Evolutionary conservation across 2,888 invertebrate genomes (phyloP).

Genomic region (Troides aeacus): DNA sequence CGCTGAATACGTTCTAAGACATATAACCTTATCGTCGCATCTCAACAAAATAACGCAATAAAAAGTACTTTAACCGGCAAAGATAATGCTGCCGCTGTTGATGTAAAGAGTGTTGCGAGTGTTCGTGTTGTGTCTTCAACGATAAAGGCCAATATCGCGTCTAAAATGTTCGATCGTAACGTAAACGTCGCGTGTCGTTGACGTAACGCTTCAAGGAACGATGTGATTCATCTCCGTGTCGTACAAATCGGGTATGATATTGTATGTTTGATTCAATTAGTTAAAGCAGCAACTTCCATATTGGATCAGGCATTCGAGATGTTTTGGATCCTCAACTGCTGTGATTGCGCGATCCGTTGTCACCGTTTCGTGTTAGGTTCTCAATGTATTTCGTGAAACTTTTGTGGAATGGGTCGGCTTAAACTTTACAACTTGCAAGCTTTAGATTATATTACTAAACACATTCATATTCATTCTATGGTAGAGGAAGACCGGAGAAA

Average conservation of each 20-base stretch:
- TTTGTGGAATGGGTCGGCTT: not conserved
- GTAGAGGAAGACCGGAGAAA: too few species aligned
- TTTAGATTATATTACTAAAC: not conserved
- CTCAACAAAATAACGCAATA: conserved; percentile 67
- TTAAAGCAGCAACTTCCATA: conserved; percentile 60
- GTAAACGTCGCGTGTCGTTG: conserved; percentile 53
- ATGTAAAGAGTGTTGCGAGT: conserved; percentile 34
- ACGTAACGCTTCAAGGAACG: conserved; percentile 61
- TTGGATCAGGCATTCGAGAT: conserved; percentile 49
- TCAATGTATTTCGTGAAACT: not conserved
- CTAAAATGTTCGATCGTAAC: conserved; percentile 38
- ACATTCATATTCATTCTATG: not conserved
- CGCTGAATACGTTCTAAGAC: conserved; percentile 62
- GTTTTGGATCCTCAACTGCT: conserved; percentile 35
- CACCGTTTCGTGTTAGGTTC: not conserved
- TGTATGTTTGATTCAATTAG: conserved; percentile 72
- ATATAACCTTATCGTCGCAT: conserved; percentile 60
- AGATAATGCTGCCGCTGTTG: conserved; percentile 34
- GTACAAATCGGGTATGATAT: conserved; percentile 67
- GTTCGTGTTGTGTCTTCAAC: conserved; percentile 39
- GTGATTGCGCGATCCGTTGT: conserved; percentile 13
- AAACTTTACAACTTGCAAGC: not conserved
- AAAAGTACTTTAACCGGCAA: conserved; percentile 54
- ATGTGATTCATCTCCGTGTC: conserved; percentile 66
- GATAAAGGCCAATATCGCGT: conserved; percentile 46